Evolutionary conservation across 2,113 vertebrate genomes (phyloP).

Genomic region (Hirundichthys speculiger): DNA sequence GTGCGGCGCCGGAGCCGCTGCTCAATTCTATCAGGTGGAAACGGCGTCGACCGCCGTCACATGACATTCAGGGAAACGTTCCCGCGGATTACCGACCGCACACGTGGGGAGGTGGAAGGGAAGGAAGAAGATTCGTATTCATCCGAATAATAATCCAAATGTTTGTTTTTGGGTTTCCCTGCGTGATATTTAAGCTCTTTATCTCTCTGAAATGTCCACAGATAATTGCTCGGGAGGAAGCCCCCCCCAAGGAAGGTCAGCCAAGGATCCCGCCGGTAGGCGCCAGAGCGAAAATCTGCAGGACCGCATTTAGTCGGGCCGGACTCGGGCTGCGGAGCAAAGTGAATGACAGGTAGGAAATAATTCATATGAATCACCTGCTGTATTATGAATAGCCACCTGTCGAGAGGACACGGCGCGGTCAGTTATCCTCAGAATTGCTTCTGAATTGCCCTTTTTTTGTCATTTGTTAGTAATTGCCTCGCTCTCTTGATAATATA

Average conservation of each 20-base stretch:
- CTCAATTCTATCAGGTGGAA: conserved; percentile 33
- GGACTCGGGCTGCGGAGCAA: conserved; percentile 54
- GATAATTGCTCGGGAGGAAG: conserved; percentile 73
- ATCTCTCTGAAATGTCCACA: conserved; percentile 51
- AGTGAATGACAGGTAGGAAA: conserved; percentile 80
- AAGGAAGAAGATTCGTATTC: no score
- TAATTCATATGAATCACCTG: conserved; percentile 73
- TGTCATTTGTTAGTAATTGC: conserved; percentile 75
- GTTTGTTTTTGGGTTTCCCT: conserved; percentile 46
- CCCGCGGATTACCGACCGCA: neutral
- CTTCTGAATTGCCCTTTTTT: conserved; percentile 56
- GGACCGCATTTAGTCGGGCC: conserved; percentile 73
- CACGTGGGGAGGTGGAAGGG: no score
- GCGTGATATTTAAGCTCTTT: conserved; percentile 55
- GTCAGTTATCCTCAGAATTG: conserved; percentile 69
- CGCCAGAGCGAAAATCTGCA: conserved; percentile 73
- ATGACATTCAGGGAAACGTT: conserved; percentile 10
- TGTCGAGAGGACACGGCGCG: conserved; percentile 69
- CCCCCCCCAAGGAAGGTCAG: conserved; percentile 71
- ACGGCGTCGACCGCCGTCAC: conserved; percentile 1
- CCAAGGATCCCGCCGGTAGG: conserved; percentile 66
- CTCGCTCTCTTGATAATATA: conserved; percentile 72
- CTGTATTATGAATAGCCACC: conserved; percentile 74
- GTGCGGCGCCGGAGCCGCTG: neutral
- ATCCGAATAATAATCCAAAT: neutral